These are phyloP conservation scores for Hylaea fasciaria DNA, from an alignment of 2,888 invertebrate genomes.

Conservation along the genomic window DNA sequence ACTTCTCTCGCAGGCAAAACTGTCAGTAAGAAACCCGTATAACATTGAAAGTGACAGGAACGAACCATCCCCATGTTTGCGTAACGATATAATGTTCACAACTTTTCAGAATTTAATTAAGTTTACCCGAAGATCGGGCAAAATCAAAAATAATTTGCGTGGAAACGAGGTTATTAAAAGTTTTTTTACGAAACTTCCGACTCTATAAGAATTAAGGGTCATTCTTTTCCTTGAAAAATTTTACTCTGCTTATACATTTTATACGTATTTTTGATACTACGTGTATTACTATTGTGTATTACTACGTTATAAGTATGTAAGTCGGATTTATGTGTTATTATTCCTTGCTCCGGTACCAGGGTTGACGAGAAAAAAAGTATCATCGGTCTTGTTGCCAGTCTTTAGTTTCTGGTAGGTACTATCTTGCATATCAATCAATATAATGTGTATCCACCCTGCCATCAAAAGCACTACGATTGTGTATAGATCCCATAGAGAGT, in stretches of 20 bases:
- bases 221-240: background rate
- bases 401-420: no score
- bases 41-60: constrained; percentile 32
- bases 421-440: no score
- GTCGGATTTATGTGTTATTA: no score
- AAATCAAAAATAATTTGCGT: constrained; percentile 22
- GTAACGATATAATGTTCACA: constrained; percentile 22
- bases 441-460: no score
- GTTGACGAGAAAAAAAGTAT: no score
- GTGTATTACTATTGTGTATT: no score
- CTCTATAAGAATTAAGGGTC: background rate
- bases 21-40: constrained; percentile 48
- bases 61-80: constrained; percentile 26
- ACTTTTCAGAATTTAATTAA: constrained; percentile 29
- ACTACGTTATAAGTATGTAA: no score
- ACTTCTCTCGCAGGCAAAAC: constrained; percentile 52
- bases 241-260: background rate
- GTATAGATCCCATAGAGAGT: no score
- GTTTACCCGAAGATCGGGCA: constrained; percentile 8
- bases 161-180: constrained; percentile 22
- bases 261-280: background rate
- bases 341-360: no score
- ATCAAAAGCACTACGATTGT: no score
- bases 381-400: no score
- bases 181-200: constrained; percentile 7